These are phyloP conservation scores for Drosophila leonis DNA, from an alignment of 2,888 invertebrate genomes.

Conservation along the genomic window DNA sequence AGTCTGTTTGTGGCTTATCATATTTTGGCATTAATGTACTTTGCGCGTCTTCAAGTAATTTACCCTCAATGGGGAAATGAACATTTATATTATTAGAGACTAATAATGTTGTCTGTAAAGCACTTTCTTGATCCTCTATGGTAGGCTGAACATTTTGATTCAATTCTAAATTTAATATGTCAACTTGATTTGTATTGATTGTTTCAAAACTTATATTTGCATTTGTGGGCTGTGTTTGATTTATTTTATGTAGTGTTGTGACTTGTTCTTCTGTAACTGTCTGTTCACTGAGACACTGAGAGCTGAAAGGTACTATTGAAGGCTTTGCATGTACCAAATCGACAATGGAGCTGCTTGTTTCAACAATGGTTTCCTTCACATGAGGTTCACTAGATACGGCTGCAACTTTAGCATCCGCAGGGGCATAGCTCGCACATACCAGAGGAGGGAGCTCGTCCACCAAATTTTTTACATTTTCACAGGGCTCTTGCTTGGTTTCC, in stretches of 20 bases:
- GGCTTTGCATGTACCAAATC: conserved; percentile 40
- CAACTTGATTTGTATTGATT: conserved; percentile 35
- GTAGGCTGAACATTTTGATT: conserved; percentile 12
- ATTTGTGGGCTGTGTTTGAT: conserved; percentile 36
- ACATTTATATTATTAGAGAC: conserved; percentile 28
- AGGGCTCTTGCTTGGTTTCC: conserved; percentile 61
- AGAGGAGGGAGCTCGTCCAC: conserved; percentile 14
- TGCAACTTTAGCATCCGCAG: conserved; percentile 24
- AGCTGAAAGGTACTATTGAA: conserved; percentile 68
- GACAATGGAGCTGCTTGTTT: conserved; percentile 22
- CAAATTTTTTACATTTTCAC: conserved; percentile 56
- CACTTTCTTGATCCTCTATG: conserved; percentile 26
- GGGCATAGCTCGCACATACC: conserved; percentile 51
- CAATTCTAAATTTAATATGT: conserved; percentile 23
- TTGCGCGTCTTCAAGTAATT: conserved; percentile 20
- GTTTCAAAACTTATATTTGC: conserved; percentile 45
- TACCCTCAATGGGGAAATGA: conserved; percentile 7
- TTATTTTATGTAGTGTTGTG: conserved; percentile 43
- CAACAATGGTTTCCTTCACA: conserved; percentile 51
- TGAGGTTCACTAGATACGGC: conserved; percentile 56
- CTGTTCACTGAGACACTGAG: conserved; percentile 71
- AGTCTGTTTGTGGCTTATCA: conserved; percentile 28
- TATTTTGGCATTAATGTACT: neutral
- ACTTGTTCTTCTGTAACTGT: conserved; percentile 65
- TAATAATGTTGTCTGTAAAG: conserved; percentile 30